Percentiles rank a stretch among this genome's conserved stretches.
Conservation (phyloP, 2,113 vertebrate species). For the Agapornis roseicollis region DNA sequence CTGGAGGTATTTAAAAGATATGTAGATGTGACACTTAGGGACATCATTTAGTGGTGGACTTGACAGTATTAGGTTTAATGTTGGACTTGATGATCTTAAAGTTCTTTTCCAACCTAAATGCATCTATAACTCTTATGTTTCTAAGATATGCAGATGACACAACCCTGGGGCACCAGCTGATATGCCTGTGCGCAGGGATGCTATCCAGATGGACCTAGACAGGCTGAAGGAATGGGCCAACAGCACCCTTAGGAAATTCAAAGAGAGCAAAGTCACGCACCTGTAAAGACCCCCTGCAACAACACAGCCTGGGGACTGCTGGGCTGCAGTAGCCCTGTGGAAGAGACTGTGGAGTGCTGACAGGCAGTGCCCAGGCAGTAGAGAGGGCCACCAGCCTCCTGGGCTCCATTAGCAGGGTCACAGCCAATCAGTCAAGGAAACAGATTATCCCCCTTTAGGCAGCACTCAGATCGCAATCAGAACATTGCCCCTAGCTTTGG, state of each 20-base stretch:
- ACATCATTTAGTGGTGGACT: background rate
- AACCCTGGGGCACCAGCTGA: background rate
- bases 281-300: fast-evolving
- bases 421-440: background rate
- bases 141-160: background rate
- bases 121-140: background rate
- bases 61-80: background rate
- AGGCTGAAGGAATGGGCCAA: background rate
- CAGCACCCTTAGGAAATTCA: background rate
- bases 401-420: background rate
- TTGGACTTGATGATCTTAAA: background rate
- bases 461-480: background rate
- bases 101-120: background rate
- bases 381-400: background rate
- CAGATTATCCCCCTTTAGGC: background rate
- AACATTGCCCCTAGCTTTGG: background rate
- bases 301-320: fast-evolving
- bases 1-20: background rate
- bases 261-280: background rate
- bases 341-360: background rate
- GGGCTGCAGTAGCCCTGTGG: background rate
- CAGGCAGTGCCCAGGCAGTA: background rate
- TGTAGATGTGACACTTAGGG: background rate
- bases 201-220: background rate
- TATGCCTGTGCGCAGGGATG: fast-evolving